Conservation (phyloP, 2,888 invertebrate genomes). For the Drosophila heteroneura region DNA sequence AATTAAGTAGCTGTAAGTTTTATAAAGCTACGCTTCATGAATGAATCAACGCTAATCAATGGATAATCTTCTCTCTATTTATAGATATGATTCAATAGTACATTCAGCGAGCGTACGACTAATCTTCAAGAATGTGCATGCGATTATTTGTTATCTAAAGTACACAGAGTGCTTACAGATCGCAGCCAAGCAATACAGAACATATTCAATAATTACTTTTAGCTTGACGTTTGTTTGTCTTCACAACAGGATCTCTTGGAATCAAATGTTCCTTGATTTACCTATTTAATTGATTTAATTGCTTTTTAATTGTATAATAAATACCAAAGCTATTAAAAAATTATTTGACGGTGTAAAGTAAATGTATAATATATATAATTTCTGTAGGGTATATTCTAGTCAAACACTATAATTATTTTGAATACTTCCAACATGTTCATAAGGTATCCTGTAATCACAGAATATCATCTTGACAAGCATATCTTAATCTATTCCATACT, state of each 20-base stretch:
- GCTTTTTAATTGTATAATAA: background rate
- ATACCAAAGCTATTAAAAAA: background rate
- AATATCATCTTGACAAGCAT: background rate
- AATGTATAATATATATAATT: too few species aligned
- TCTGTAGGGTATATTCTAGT: too few species aligned
- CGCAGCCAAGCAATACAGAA: background rate
- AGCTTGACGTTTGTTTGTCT: background rate
- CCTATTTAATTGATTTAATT: background rate
- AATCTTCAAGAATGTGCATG: conserved; percentile 28
- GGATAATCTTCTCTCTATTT: conserved; percentile 60
- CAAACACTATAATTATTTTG: too few species aligned
- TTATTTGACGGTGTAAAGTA: background rate
- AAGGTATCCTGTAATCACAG: background rate
- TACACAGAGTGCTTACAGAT: conserved; percentile 46
- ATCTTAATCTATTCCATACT: background rate
- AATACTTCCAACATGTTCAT: too few species aligned
- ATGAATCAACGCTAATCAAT: conserved; percentile 62
- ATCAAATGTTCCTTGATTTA: background rate
- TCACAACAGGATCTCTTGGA: background rate
- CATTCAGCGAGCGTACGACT: conserved; percentile 2
- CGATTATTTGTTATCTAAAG: conserved; percentile 69
- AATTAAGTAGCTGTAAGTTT: conserved; percentile 39
- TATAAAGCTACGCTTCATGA: conserved; percentile 56
- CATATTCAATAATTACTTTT: background rate
- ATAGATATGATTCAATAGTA: conserved; percentile 60